Base-by-base conservation (phyloP, 2,113 vertebrate genomes). In the Anolis carolinensis region DNA sequence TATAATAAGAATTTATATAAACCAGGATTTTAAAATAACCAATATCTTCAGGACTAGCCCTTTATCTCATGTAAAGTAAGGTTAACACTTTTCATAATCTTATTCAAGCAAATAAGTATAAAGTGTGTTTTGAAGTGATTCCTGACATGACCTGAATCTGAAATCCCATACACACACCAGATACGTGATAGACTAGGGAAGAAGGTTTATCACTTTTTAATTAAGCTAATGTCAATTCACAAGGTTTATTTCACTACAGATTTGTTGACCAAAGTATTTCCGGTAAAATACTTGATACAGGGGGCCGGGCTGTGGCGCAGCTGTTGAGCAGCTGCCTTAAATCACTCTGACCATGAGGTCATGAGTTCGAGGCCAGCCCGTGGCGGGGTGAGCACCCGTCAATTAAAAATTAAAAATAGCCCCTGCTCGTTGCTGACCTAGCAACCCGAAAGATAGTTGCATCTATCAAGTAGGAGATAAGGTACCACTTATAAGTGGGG, bases 171-270 rank as follows among this genome's bases (percentile, higher is more conserved):
- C 82, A 90, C 10, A 79, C 77, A 91, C 78, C 52, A 55, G 91
- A 90, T 70, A 87, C 87, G 83, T 89, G 92, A 92, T 91, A 88
- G 91, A 92, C 30, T 87, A 70, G 39, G 84, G 87, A 92, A 83
- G 91, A 89, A 93, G 93, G 94, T 93, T 92, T 36, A 32, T 82
- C 86, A 86, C 83, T 90, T 96, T 92, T 94, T 92, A 93, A 95
- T 94, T 93, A 95, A 94, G 73, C 89, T 93, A 63, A 10, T 63
- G 74, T 67, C 79, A 90, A 92, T 86, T 88, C 10, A 25, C 84
- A 67, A 75, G 13, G 82, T 87, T 94, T 93, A 92, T 95, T 96
- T 95, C 88, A 87, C 70, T 73, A 73, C 78, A 92, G 84, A 90
- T 93, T 93, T 95, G 87, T 93, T 94, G 94, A 93, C 67, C 89